A percentile compares a stretch with the other conserved stretches of the same genome.
These are phyloP conservation scores for Nymphalis io DNA, from an alignment of 1,140 invertebrate species.

Conservation along the genomic window DNA sequence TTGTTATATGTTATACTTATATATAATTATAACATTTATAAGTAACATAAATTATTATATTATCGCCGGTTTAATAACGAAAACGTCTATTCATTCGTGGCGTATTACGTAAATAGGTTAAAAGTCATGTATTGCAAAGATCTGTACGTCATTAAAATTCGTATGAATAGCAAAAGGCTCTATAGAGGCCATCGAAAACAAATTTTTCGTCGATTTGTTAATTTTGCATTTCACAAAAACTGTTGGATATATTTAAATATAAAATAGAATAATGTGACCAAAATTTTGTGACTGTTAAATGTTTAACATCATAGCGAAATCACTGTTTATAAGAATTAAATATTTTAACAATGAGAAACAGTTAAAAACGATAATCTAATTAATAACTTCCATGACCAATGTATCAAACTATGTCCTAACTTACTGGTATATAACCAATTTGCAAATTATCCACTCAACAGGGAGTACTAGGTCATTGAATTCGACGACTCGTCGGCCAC, in stretches of 20 bases:
- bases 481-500: slow-evolving; percentile 45
- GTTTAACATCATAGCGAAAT: too few relatives aligned
- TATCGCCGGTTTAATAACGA: background rate
- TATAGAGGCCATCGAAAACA: too few relatives aligned
- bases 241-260: too few relatives aligned
- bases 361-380: background rate
- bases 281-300: too few relatives aligned
- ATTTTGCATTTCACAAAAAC: too few relatives aligned
- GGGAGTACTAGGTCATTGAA: slow-evolving; percentile 58
- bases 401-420: background rate
- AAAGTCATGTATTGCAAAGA: slow-evolving; percentile 5
- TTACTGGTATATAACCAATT: slow-evolving; percentile 26
- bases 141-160: background rate
- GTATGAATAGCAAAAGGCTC: background rate
- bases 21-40: too few relatives aligned
- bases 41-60: too few relatives aligned
- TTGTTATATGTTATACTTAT: too few relatives aligned
- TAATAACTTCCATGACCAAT: background rate
- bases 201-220: too few relatives aligned
- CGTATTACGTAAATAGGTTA: slow-evolving; percentile 11
- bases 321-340: too few relatives aligned
- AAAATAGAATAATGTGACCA: too few relatives aligned
- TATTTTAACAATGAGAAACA: too few relatives aligned
- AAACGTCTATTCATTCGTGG: background rate
- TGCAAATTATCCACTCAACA: slow-evolving; percentile 32